A percentile compares a stretch with the other conserved stretches of the same genome.
Conservation (phyloP, 2,113 vertebrate genomes). For the Aphelocoma coerulescens region DNA sequence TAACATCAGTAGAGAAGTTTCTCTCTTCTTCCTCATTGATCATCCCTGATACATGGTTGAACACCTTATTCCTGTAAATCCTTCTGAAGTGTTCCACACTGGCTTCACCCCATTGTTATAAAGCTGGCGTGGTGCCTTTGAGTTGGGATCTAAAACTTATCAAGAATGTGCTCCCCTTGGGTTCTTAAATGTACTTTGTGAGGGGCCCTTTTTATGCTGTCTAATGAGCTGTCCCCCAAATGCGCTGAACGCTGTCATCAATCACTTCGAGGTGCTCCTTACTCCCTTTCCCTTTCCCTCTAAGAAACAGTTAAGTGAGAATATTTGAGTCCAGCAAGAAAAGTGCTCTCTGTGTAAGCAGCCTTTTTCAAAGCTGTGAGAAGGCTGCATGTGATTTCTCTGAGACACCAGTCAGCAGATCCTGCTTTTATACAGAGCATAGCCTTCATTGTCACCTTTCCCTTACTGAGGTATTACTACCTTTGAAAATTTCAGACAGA, state of each 20-base stretch:
- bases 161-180: constrained; percentile 26
- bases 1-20: constrained; percentile 46
- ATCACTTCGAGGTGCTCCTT: not conserved
- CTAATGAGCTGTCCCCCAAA: constrained; percentile 60
- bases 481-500: not conserved
- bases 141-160: constrained; percentile 49
- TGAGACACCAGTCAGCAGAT: not conserved
- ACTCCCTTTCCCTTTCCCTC: not conserved
- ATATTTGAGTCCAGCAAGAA: not conserved
- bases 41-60: constrained; percentile 1
- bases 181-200: constrained; percentile 39
- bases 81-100: constrained; percentile 39
- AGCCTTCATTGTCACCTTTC: not conserved
- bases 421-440: not conserved
- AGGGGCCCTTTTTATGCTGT: not conserved
- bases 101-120: constrained; percentile 53
- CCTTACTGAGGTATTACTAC: not conserved
- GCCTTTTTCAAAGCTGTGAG: not conserved
- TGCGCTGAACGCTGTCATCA: not conserved
- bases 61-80: constrained; percentile 34
- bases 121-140: constrained; percentile 35
- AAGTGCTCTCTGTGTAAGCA: not conserved
- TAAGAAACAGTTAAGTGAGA: not conserved
- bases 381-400: not conserved
- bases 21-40: constrained; percentile 58